Evolutionary conservation across 2,888 invertebrate genomes (phyloP), one percentile per base, ranked within the genome.

Genomic region (Argyresthia albistria): DNA sequence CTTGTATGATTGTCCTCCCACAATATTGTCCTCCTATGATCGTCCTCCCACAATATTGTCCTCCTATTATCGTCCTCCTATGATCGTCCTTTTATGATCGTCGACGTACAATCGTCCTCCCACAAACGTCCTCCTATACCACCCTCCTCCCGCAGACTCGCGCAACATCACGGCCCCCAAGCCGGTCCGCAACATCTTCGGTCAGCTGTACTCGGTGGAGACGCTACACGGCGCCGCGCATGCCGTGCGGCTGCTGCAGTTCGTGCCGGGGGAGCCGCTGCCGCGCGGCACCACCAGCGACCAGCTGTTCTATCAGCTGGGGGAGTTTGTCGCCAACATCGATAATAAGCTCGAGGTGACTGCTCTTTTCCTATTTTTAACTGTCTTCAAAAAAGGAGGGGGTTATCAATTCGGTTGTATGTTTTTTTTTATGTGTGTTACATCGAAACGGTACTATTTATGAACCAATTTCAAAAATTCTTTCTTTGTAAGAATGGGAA

Each of bases 221-320:
- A 73, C 64, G 6, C 82, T 90, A 55, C 76, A 78, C 0, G 80
- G 73, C n/a, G 80, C 87, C 51, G 70, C 75, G 55, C 91, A 95
- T 68, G 89, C 92, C 0, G 92, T 96, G 0, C 88, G 96, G 4
- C 87, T 97, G 11, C 79, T 97, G 63, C 91, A 93, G 66, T 97
- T 88, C 67, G 88, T 93, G 11, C 92, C 94, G 0, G 97, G 97
- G 0, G 88, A 89, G 53, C 80, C 93, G 54, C 80, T 97, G 52
- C 80, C 89, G 58, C 71, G 91, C 54, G 91, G 93, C 0, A 86
- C 90, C 0, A 79, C 81, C 52, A 90, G 91, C 0, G 80, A 89
- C 37, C 76, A 90, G 6, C 69, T 96, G 55, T 88, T 93, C 55
- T 92, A 90, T 62, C 91, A 95, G 65, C 84, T 92, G 14, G 97